Evolutionary conservation across 2,888 invertebrate genomes (phyloP), one percentile per base, ranked within the genome.

Genomic region (Nipponacmea schrenckii): DNA sequence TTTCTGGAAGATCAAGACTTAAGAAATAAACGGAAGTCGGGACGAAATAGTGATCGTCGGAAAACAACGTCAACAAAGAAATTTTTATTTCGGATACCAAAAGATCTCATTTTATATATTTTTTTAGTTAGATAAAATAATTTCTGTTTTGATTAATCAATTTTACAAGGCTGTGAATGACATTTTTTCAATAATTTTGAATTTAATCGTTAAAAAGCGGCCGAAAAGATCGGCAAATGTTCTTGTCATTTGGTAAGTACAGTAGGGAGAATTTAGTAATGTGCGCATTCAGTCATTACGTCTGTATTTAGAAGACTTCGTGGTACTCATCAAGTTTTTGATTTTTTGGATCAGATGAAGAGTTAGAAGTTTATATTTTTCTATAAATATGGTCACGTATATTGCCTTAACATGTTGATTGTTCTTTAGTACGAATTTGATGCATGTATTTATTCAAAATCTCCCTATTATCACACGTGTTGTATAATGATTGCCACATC

Each of bases 201-300:
- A 39, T 39, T 39, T 39, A 39, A 39, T 39, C 39, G 39, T 39
- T 39, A 39, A 24, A 56, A 56, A 56, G 56, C 56, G 56, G 56
- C 56, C 56, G 56, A 24, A 56, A 24, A 56, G 56, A 56, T 56
- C 56, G 56, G 56, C 56, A 56, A 56, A 56, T 56, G 68, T 68
- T 68, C 56, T 27, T 68, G 68, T 56, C 68, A 68, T 68, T 68
- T 68, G 68, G 68, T 68, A 68, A 68, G 68, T 56, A 14, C 20
- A 15, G 56, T 68, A 56, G 68, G 68, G 68, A 68, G 68, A 68
- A 68, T 68, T 68, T 56, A 50, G 68, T 68, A 56, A 20, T 14
- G 56, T 56, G 56, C 56, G 56, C 56, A 56, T 56, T 14, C 20
- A 56, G 24, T 20, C 56, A 24, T 20, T 24, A 20, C 56, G 56